Base-by-base conservation (phyloP, 2,797 vertebrate genomes). In the Etheostoma nigrum region DNA sequence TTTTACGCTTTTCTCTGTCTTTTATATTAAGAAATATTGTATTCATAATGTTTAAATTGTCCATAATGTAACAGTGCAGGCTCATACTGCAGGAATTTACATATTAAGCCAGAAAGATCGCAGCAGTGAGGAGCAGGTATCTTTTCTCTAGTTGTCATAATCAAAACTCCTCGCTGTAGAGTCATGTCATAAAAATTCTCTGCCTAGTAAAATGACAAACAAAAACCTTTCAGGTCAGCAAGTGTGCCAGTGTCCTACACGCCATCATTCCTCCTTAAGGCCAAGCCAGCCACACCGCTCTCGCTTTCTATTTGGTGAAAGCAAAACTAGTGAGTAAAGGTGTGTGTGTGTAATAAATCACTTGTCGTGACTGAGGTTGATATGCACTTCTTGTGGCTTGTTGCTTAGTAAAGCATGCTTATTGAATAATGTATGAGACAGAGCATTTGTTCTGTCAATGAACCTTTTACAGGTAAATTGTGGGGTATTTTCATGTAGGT, bases 191-290 rank as follows among this genome's bases (percentile, higher is more conserved):
- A 63, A 81, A 61, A 55, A 86, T 55, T 61, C 66, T 76, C 64
- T 48, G 69, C 68, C 33, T 0, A 23, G 19, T 25, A 52, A 65
- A 74, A 86, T 75, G 74, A 59, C 21, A 5, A 8, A 23, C 66
- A 57, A 66, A 84, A 72, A 76, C 67, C 63, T 73, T 76, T 65
- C 75, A 68, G 79, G 76, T 84, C 81, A 86, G 87, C 77, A 73
- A 82, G 78, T 54, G 82, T 45, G 54, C 45, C 25, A 67, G 72
- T 42, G 80, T 86, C 70, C 48, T 25, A 72, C 86, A 83, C 49
- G 54, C 66, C 71, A 73, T 73, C 53, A 47, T 81, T 87, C 76
- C 80, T 49, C 18, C 58, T 63, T 0, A 16, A 74, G 63, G 74
- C 81, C 82, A 72, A 53, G 66, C 72, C 67, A 36, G 72, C 86